Base-by-base conservation (phyloP, 2,113 vertebrate genomes). In the Melanerpes aurifrons region DNA sequence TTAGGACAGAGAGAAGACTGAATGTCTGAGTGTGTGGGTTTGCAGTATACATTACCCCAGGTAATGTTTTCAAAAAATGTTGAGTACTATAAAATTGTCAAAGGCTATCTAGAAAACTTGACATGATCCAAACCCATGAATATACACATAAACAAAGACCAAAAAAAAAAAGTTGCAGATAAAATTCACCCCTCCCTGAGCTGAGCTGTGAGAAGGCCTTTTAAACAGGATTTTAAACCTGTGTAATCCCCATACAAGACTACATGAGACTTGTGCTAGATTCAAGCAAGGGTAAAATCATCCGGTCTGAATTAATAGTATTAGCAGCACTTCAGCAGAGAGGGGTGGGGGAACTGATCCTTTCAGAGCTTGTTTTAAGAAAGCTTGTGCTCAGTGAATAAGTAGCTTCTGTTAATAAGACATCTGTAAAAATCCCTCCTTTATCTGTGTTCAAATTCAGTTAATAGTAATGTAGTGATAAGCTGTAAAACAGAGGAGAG, bases 281-380 rank as follows among this genome's bases (percentile, higher is more conserved):
- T 95, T 94, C 86, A 78, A 66, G 66, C 73, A 82, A 71, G 37
- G 50, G 66, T 88, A 81, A 83, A 93, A 81, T 78, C 43, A 48
- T 64, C 76, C 61, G 50, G 20, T 75, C 67, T 88, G 66, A 95
- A 88, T 93, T 92, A 93, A n/a, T 70, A 83, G 48, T 68, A 88
- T 91, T 90, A 95, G 82, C 61, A 88, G 76, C 76, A 66, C 76
- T 93, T 93, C 69, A 81, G 48, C 63, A 80, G 72, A 72, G 68
- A 50, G 69, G 64, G 53, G 35, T 58, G 59, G 28, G 69, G n/a
- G 70, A 90, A 96, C 92, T 72, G 37, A 93, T 92, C 80, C 62
- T 86, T 93, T 88, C 82, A 83, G 83, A 88, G 76, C 80, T 88
- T 90, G 86, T 94, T 95, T 94, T 88, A 94, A 84, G 92, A 90